Evolutionary conservation across 2,113 vertebrate genomes (phyloP).

Genomic region (Pachycephala philippinensis): DNA sequence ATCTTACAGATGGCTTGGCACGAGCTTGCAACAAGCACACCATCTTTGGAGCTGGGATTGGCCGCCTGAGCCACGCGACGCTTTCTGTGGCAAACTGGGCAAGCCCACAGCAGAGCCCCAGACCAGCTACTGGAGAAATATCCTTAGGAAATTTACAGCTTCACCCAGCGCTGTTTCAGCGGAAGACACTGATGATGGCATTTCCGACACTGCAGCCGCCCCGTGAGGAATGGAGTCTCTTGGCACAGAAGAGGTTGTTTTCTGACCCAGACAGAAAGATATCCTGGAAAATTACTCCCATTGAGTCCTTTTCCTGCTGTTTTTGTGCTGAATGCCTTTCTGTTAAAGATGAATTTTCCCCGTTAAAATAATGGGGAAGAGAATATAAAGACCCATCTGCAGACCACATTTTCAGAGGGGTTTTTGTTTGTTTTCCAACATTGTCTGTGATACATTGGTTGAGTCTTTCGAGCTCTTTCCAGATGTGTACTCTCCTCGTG

Average conservation of each 20-base stretch:
- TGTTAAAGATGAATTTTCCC: constrained; percentile 29
- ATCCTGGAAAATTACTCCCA: constrained; percentile 3
- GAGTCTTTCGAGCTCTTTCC: constrained; percentile 37
- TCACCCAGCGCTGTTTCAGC: background rate
- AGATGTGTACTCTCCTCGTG: constrained; percentile 36
- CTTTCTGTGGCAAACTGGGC: constrained; percentile 20
- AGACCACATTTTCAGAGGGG: constrained; percentile 38
- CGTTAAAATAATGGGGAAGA: constrained; percentile 26
- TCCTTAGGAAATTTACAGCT: background rate
- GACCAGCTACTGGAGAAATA: background rate
- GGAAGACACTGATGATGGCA: background rate
- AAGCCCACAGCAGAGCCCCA: background rate
- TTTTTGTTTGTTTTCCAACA: constrained; percentile 57
- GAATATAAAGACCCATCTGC: constrained; percentile 44
- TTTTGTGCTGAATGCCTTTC: constrained; percentile 27
- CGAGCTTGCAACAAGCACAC: constrained; percentile 43
- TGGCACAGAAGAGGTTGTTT: background rate
- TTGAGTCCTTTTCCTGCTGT: constrained; percentile 48
- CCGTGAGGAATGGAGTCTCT: background rate
- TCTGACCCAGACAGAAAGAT: constrained; percentile 33
- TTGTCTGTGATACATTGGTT: constrained; percentile 27
- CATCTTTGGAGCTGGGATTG: constrained; percentile 56
- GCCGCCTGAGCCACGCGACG: background rate
- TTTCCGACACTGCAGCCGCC: background rate
- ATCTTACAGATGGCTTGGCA: constrained; percentile 68